Evolutionary conservation across 92 coral and sea anemone species (phyloP).

Genomic region (Epizoanthus fatuus): DNA sequence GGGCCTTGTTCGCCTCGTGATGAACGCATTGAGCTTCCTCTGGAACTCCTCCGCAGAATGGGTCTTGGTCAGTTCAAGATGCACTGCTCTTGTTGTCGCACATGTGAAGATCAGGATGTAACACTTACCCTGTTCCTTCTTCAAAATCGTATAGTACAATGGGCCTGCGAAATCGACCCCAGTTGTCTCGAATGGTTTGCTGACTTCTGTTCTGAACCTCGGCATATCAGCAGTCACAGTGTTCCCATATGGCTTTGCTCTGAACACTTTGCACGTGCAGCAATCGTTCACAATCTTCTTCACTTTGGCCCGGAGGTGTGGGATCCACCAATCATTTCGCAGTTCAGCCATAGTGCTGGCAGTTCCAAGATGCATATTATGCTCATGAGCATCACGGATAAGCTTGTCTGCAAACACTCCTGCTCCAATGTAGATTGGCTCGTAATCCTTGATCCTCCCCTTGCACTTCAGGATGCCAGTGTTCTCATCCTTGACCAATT

Average conservation of each 20-base stretch:
- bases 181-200: constrained; percentile 40
- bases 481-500: constrained; percentile 36
- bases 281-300: constrained; percentile 50
- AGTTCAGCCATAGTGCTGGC: constrained; percentile 64
- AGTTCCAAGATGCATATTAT: constrained; percentile 57
- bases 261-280: constrained; percentile 50
- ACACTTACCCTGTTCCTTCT: constrained; percentile 32
- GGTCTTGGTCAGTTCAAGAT: constrained; percentile 40
- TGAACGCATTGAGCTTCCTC: constrained; percentile 56
- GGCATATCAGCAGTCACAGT: constrained; percentile 35
- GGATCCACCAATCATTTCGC: constrained; percentile 70
- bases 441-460: constrained; percentile 59
- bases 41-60: constrained; percentile 64
- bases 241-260: constrained; percentile 35
- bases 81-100: constrained; percentile 52
- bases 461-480: constrained; percentile 58
- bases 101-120: constrained; percentile 51
- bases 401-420: constrained; percentile 48
- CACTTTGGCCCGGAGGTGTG: constrained; percentile 32
- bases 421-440: constrained; percentile 50
- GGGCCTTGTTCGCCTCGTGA: constrained; percentile 42
- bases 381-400: constrained; percentile 40
- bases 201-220: constrained; percentile 38
- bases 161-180: constrained; percentile 54
- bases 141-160: constrained; percentile 12